Evolutionary conservation across 2,888 invertebrate species (phyloP), one percentile per base, ranked within the genome.

Genomic region (Stenichneumon culpator): DNA sequence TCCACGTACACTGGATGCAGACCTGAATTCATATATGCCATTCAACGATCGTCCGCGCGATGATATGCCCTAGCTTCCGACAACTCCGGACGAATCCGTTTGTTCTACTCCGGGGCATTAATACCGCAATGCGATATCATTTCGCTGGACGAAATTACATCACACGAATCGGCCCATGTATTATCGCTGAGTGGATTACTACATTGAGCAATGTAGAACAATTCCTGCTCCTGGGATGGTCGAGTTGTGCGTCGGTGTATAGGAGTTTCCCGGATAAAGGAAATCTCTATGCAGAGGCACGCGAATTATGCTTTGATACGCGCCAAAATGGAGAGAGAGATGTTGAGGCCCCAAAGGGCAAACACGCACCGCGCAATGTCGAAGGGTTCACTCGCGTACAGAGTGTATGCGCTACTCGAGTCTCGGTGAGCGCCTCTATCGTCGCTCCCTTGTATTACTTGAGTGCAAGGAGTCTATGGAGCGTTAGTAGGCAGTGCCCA

Each of bases 271-370:
- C 44, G 54, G 63, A 44, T 74, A 19, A 50, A 65, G 68, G 77
- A 28, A 57, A 83, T 83, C 73, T 73, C 69, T 25, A 73, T 80
- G 74, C 65, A 80, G 78, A 78, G 73, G 80, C 68, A 80, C 50
- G 77, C 83, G 72, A 80, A 68, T 74, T 73, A 86, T 80, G 86
- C 82, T 83, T 86, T 80, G 78, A 83, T 83, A 79, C 63, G 60
- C 72, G 54, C 69, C 65, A 25, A 68, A 73, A 70, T 78, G 67
- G 22, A 70, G 67, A 65, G 67, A 67, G 54, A 54, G 70, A 52
- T 44, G 52, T 16, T 50, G 65, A 57, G 54, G 63, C 7, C 7
- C 6, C 69, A 77, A 50, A 79, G 78, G 60, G 79, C 54, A 84
- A 79, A 79, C 80, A 81, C 36, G 73, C 65, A 78, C 77, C 69